Base-by-base conservation (phyloP, 1,140 invertebrate species). In the Hormaphis cornu region DNA sequence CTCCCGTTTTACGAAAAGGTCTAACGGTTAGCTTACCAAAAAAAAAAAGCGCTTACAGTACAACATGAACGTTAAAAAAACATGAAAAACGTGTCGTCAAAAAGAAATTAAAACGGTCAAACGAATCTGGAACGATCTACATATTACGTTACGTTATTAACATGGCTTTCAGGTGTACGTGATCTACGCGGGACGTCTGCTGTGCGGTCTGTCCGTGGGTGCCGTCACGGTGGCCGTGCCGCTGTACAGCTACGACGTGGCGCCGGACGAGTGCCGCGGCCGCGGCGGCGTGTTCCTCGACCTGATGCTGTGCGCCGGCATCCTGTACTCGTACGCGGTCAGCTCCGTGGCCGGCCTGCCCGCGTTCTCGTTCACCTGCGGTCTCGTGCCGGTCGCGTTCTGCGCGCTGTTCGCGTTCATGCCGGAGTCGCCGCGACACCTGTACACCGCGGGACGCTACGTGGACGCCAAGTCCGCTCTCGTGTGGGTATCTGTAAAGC, bases 161-260 rank as follows among this genome's bases (percentile, higher is more conserved):
- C n/a, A n/a, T 37, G 35, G 14, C 1, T 40, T 72, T 20, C 70
- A 70, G 71, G 70, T 77, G 7, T 22, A 59, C 14, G 16, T 71
- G 28, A 70, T 82, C 4, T 84, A 83, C 73, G 73, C 83, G 8
- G 87, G 85, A 0, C 80, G 87, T 46, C 81, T 88, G 52, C 75
- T 88, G 0, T 83, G 82, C 35, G 88, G 88, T 3, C 74, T 87
- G 22, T 82, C 81, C 0, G 79, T 83, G 48, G 87, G 87, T 2
- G 82, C 85, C 12, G 79, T 83, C 30, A 84, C 83, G 61, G 84
- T 88, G 2, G 81, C 81, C 44, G 81, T 83, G 10, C 86, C 87
- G 2, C 74, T 83, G 18, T 84, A 83, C 72, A 59, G 76, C 78
- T 48, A 77, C 24, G 73, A 74, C 24, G 66, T 74, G 6, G 63